Evolutionary conservation across 2,797 vertebrate species (phyloP).

Genomic region (Buceros bicornis): DNA sequence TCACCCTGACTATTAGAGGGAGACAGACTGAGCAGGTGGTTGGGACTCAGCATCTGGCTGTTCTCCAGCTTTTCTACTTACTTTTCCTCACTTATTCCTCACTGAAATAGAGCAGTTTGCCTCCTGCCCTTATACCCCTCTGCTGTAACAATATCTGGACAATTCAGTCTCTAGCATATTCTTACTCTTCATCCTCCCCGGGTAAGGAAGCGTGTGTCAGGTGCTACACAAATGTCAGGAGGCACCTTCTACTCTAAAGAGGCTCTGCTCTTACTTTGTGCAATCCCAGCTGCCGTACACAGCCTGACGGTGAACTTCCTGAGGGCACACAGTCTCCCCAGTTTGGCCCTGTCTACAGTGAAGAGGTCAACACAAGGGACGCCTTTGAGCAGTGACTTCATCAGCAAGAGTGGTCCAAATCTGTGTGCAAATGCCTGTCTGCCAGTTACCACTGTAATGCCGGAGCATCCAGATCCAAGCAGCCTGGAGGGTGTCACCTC

Average conservation of each 20-base stretch:
- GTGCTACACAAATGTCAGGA: neutral
- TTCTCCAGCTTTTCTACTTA: neutral
- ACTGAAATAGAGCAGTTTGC: neutral
- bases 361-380: neutral
- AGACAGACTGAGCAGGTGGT: neutral
- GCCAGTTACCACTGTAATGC: neutral
- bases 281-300: neutral
- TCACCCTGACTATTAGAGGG: neutral
- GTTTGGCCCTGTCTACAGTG: neutral
- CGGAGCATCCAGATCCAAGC: neutral
- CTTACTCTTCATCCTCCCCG: neutral
- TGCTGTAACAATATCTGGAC: neutral
- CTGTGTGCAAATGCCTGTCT: neutral
- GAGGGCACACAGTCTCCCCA: neutral
- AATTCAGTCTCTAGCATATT: neutral
- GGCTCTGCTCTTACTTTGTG: neutral
- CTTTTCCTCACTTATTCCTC: neutral
- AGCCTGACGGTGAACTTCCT: neutral
- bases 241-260: neutral
- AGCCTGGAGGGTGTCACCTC: constrained; percentile 7
- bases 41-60: neutral
- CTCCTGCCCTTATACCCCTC: neutral
- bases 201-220: neutral
- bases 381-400: neutral
- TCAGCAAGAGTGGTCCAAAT: neutral